Evolutionary conservation across 2,888 invertebrate species (phyloP).

Genomic region (Hypsopygia costalis): DNA sequence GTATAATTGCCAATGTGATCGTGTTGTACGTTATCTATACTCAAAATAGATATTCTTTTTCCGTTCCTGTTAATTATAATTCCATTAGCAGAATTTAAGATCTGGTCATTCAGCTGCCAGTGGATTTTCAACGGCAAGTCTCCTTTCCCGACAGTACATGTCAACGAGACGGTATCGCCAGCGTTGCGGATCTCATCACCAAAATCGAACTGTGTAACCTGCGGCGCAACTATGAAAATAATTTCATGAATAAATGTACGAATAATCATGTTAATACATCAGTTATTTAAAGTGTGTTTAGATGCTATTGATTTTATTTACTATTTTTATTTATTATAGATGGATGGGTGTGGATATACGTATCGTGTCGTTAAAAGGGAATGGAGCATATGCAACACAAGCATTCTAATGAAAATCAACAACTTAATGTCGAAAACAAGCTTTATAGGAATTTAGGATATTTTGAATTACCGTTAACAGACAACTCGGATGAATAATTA

Average conservation of each 20-base stretch:
- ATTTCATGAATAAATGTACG: conserved; percentile 1
- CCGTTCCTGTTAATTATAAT: conserved; percentile 81
- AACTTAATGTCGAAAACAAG: conserved; percentile 8
- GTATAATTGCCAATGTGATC: conserved; percentile 83
- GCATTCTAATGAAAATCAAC: not conserved
- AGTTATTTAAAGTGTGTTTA: not conserved
- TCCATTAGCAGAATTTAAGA: conserved; percentile 75
- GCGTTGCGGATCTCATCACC: conserved; percentile 87
- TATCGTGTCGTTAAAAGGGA: not conserved
- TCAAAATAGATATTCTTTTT: conserved; percentile 84
- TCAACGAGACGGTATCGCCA: conserved; percentile 85
- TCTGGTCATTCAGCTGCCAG: conserved; percentile 84
- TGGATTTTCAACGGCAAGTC: conserved; percentile 85
- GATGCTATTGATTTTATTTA: not conserved
- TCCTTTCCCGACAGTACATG: conserved; percentile 86
- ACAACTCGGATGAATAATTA: conserved; percentile 83
- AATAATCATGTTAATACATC: too few relatives aligned
- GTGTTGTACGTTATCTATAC: conserved; percentile 81
- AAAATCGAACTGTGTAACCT: conserved; percentile 89
- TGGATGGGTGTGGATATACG: not conserved
- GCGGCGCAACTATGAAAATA: conserved; percentile 84
- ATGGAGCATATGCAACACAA: not conserved
- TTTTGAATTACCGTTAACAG: conserved; percentile 84
- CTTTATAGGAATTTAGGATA: not conserved
- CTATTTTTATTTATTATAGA: not conserved